These are phyloP conservation scores for Chionodraco myersi DNA, from an alignment of 2,113 vertebrate genomes.

Conservation along the genomic window DNA sequence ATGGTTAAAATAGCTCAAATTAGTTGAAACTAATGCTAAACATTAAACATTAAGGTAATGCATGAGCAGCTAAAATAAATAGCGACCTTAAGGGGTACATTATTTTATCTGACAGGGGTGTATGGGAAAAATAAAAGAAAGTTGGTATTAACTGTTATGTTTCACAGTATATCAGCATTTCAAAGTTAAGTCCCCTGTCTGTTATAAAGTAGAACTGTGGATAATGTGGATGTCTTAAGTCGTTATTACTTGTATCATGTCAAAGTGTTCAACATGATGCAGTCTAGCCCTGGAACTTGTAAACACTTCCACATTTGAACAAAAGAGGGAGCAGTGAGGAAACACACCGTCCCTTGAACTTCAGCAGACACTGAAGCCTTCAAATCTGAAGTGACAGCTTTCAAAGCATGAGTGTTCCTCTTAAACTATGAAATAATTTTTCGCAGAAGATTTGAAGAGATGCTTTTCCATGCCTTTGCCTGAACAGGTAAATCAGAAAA, in stretches of 20 bases:
- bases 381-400: conserved; percentile 57
- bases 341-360: conserved; percentile 2
- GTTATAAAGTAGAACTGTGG: neutral
- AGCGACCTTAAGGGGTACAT: neutral
- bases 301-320: conserved; percentile 49
- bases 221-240: too few species aligned
- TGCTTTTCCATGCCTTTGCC: neutral
- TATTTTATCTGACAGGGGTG: neutral
- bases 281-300: neutral
- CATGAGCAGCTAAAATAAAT: neutral
- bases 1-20: neutral
- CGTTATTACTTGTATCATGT: too few species aligned
- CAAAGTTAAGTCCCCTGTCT: neutral
- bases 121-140: neutral
- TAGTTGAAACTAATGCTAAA: neutral
- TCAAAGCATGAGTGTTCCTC: conserved; percentile 24
- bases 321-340: conserved; percentile 63
- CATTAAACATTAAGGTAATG: neutral
- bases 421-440: conserved; percentile 23
- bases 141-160: neutral
- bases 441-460: conserved; percentile 15
- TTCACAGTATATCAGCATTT: neutral
- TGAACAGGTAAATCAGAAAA: neutral
- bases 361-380: conserved; percentile 32
- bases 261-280: neutral